A percentile compares a stretch with the other conserved stretches of the same genome.
Evolutionary conservation across 2,888 invertebrate genomes (phyloP).

Genomic region (Athalia rosae): DNA sequence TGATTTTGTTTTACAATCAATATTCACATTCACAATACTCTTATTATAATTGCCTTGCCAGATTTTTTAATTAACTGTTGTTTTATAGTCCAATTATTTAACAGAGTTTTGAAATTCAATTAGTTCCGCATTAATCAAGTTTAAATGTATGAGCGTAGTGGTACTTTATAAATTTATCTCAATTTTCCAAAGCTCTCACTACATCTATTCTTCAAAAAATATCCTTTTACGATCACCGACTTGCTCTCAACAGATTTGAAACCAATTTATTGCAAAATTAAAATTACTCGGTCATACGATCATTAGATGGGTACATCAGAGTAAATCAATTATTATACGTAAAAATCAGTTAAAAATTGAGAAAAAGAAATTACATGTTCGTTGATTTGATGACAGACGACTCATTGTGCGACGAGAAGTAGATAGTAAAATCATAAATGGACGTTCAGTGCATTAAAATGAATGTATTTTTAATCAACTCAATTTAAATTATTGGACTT

Average conservation of each 20-base stretch:
- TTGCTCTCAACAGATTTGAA: background rate
- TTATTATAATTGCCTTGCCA: slow-evolving; percentile 29
- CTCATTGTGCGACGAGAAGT: too few species aligned
- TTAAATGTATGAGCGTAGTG: background rate
- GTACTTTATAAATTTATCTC: background rate
- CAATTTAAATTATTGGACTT: slow-evolving; percentile 38
- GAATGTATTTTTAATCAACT: background rate
- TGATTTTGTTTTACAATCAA: slow-evolving; percentile 42
- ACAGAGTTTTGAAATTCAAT: slow-evolving; percentile 27
- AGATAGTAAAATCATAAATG: too few species aligned
- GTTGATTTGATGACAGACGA: too few species aligned
- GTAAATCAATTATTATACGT: too few species aligned
- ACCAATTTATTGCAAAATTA: background rate
- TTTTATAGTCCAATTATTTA: slow-evolving; percentile 43
- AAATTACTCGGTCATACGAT: background rate
- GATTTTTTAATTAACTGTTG: slow-evolving; percentile 26
- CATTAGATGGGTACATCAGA: too few species aligned
- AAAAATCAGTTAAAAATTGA: too few species aligned
- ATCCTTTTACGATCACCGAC: too few species aligned
- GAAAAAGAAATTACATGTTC: too few species aligned
- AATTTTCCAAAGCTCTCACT: slow-evolving; percentile 2
- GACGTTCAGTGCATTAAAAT: too few species aligned
- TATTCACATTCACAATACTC: slow-evolving; percentile 31
- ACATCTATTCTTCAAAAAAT: background rate
- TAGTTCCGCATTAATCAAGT: slow-evolving; percentile 14